Evolutionary conservation across 1,140 invertebrate genomes (phyloP), one percentile per base, ranked within the genome.

Genomic region (Eriosoma lanigerum): DNA sequence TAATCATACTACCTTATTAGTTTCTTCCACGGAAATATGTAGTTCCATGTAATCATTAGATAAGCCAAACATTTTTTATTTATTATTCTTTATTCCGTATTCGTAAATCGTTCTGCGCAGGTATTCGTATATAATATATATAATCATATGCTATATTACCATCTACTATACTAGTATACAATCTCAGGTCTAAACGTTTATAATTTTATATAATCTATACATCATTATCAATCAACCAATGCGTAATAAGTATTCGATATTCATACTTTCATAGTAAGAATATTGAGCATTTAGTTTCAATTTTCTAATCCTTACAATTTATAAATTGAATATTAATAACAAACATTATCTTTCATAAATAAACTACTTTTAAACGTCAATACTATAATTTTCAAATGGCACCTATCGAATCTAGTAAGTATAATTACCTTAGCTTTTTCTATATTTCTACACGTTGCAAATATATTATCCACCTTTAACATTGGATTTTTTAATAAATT

Each of bases 401-500:
- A 46, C 75, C 75, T 12, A 24, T 78, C 15, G 56, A 26, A 26
- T 8, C 75, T 48, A 50, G 75, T 78, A 15, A 78, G 75, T 78
- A 78, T 60, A 81, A 81, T 83, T 83, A 84, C 84, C 81, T 81
- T 73, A 0, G 92, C 91, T 84, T 90, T 88, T 21, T 87, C 85
- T 13, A 88, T 85, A 82, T 92, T 88, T 81, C 93, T 89, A 84
- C 92, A 94, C 78, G 93, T 92, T 44, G 92, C 92, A 83, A 94
- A 91, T 21, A 94, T 86, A 84, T 88, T 84, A 84, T 90, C 85
- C 48, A 91, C 89, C 81, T 87, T 88, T 38, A 86, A 83, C 3
- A 86, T 83, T 56, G 85, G 64, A 58, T 80, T 68, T 29, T 54
- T 83, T 6, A 86, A 81, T 32, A 94, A 83, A 85, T 91, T 89